Conservation (phyloP, 2,888 invertebrate genomes). For the Colostygia pectinataria region DNA sequence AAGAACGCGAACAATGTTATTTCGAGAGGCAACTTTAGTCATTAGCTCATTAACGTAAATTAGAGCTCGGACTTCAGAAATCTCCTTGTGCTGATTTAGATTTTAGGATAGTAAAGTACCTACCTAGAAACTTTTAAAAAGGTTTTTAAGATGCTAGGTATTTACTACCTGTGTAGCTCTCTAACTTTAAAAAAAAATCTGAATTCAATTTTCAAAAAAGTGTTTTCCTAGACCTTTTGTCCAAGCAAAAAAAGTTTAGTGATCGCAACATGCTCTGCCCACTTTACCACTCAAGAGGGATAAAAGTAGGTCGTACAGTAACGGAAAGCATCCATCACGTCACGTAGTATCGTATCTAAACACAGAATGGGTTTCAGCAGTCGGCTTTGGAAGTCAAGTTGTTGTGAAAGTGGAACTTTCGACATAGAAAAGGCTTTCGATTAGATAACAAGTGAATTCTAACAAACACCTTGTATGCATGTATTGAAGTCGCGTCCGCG, state of each 20-base stretch:
- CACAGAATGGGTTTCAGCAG: constrained; percentile 24
- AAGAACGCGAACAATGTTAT: constrained; percentile 21
- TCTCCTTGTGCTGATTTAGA: constrained; percentile 6
- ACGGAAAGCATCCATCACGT: constrained; percentile 21
- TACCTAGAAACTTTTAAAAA: not conserved
- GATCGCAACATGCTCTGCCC: no score
- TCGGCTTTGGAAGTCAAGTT: constrained; percentile 23
- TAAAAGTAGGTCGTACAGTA: constrained; percentile 12
- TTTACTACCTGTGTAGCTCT: not conserved
- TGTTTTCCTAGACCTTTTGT: constrained; percentile 2
- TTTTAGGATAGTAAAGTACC: not conserved
- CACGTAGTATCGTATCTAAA: constrained; percentile 24
- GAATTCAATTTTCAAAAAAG: not conserved
- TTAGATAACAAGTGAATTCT: no score
- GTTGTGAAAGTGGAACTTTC: constrained; percentile 17
- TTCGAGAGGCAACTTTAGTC: constrained; percentile 23
- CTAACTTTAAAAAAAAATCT: not conserved
- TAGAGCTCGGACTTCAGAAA: constrained; percentile 7
- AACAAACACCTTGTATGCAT: no score
- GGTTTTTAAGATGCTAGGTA: no score
- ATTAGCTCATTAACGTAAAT: constrained; percentile 26
- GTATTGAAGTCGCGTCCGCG: no score
- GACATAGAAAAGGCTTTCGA: not conserved
- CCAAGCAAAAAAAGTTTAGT: no score
- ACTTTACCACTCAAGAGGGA: constrained; percentile 10